Conservation (phyloP, 1,140 invertebrate species). For the Frieseomelitta varia region DNA sequence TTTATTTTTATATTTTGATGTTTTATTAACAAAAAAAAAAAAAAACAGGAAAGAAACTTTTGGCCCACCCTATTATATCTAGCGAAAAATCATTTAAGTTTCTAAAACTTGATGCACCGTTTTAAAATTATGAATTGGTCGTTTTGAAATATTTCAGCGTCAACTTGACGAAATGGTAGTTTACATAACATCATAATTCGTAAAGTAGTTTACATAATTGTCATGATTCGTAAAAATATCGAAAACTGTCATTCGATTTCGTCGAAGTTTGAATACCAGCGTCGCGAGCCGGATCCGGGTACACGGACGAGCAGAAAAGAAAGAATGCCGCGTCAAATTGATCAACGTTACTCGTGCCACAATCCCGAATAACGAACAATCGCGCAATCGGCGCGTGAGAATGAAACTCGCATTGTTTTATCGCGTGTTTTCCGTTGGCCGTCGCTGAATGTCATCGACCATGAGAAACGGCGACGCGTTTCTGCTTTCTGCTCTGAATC, state of each 20-base stretch:
- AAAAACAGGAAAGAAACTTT: too few species aligned
- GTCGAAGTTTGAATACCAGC: neutral
- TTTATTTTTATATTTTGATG: too few species aligned
- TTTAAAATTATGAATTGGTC: too few species aligned
- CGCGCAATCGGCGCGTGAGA: constrained; percentile 32
- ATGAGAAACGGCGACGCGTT: constrained; percentile 47
- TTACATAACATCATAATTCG: too few species aligned
- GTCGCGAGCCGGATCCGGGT: neutral
- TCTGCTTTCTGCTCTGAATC: constrained; percentile 55
- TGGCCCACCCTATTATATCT: too few species aligned
- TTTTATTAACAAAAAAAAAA: too few species aligned
- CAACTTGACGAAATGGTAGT: too few species aligned
- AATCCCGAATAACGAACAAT: constrained; percentile 45
- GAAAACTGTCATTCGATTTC: neutral
- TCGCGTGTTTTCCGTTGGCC: constrained; percentile 33
- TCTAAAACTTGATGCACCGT: too few species aligned
- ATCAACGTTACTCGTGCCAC: constrained; percentile 39
- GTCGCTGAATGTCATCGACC: constrained; percentile 49
- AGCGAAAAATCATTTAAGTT: too few species aligned
- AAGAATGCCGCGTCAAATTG: constrained; percentile 2
- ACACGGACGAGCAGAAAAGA: neutral
- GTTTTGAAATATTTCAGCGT: too few species aligned
- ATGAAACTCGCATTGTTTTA: constrained; percentile 48
- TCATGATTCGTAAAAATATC: too few species aligned
- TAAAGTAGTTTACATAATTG: too few species aligned